Base-by-base conservation (phyloP, 2,797 vertebrate species). In the Melanotaenia parkinsoni region DNA sequence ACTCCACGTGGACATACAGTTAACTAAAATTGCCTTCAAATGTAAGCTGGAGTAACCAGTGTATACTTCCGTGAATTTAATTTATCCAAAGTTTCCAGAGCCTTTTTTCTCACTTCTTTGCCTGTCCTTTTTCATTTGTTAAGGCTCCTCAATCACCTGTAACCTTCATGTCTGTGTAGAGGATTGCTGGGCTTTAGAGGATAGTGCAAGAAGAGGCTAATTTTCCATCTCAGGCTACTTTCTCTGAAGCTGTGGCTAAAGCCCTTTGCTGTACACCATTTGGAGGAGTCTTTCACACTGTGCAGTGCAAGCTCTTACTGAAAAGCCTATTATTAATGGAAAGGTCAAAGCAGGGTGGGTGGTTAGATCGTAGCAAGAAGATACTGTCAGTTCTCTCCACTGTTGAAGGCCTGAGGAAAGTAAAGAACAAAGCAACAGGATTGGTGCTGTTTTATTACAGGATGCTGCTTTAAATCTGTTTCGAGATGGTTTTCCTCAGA, bases 311-410 rank as follows among this genome's bases (percentile, higher is more conserved):
- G 78, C 70, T 77, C 72, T 77, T 56, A 80, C 80, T 82, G 89
- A 57, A 84, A 89, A 85, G 80, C 84, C 86, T 90, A 74, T 90
- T 91, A 93, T 94, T 94, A 93, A 91, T 91, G 88, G 88, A 91
- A 93, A 94, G 92, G 92, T 93, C 92, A 92, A 74, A 76, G 75
- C 83, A 73, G 81, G 85, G 82, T 86, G 87, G 84, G 85, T 74
- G 83, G 85, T 86, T 74, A 78, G 88, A 89, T 85, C 75, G 73
- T 67, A 75, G 73, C 70, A 70, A 76, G 72, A 70, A 87, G 80
- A 88, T 90, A 86, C 82, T 79, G 81, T 86, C 80, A 80, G 53
- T 67, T 87, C 63, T 76, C 47, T 74, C 83, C 73, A 75, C 80
- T 72, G 72, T 80, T 76, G 4, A 7, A 35, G 66, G 74, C 69